Evolutionary conservation across 2,113 vertebrate genomes (phyloP).

Genomic region (Strix aluco): DNA sequence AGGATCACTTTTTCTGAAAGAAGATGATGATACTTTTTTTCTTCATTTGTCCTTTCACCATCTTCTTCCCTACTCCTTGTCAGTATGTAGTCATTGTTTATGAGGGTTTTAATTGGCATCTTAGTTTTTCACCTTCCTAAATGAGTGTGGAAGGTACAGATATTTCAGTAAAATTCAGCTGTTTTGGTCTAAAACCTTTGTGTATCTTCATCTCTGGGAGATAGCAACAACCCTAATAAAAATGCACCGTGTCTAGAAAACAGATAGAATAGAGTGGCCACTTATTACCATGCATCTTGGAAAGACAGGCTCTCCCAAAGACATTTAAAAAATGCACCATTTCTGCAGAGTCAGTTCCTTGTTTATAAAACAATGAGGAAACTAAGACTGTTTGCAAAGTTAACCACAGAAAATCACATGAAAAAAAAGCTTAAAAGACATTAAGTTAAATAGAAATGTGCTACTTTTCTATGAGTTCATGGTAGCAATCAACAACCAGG

Average conservation of each 20-base stretch:
- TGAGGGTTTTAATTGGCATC: background rate
- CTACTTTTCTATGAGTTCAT: background rate
- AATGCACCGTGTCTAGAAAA: background rate
- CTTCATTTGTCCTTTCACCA: background rate
- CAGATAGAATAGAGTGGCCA: background rate
- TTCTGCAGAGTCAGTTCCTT: constrained; percentile 29
- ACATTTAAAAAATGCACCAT: background rate
- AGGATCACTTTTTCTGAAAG: background rate
- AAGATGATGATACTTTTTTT: background rate
- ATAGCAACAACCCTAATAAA: background rate
- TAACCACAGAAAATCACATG: constrained; percentile 50
- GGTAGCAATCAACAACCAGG: background rate
- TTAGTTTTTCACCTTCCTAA: background rate
- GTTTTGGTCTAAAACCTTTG: background rate
- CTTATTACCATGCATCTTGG: background rate
- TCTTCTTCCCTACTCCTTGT: background rate
- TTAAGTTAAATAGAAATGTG: background rate
- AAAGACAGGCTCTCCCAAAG: background rate
- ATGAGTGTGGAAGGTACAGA: background rate
- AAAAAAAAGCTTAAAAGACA: constrained; percentile 24
- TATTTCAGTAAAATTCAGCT: background rate
- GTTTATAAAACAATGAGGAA: constrained; percentile 43
- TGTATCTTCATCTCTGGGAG: background rate
- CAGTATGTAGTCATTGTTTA: background rate
- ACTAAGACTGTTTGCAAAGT: constrained; percentile 27